These are phyloP conservation scores for Tringa solitaria DNA, from an alignment of 2,113 vertebrate genomes.

Conservation along the genomic window DNA sequence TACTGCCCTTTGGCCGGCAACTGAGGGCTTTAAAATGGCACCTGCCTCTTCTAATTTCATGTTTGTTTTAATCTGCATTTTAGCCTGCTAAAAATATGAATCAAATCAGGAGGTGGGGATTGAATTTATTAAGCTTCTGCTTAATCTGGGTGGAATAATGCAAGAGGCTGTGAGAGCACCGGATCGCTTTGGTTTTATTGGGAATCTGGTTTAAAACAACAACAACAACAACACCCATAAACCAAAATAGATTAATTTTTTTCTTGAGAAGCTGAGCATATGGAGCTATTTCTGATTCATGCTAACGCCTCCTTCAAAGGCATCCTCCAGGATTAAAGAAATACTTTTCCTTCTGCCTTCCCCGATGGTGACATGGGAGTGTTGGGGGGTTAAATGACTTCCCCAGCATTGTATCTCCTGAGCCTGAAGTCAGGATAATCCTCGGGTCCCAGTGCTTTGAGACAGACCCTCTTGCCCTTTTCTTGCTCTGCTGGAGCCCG, in stretches of 20 bases:
- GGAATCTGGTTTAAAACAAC: background rate
- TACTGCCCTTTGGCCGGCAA: background rate
- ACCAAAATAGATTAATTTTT: background rate
- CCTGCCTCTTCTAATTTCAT: background rate
- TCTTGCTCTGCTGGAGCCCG: background rate
- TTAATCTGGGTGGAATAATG: background rate
- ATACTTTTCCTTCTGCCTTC: background rate
- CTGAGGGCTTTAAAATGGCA: background rate
- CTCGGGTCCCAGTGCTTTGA: background rate
- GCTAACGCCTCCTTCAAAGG: background rate
- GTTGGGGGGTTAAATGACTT: background rate
- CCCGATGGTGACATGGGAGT: background rate
- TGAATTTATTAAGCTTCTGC: background rate
- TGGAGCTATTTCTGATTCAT: rapidly evolving
- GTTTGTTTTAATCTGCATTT: background rate
- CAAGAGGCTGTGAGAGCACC: background rate
- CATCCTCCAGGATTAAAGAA: rapidly evolving
- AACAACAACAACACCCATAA: no score
- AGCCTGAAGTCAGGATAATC: background rate
- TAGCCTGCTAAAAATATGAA: background rate
- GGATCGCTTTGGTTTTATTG: background rate
- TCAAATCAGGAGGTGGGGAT: background rate
- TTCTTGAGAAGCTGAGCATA: background rate
- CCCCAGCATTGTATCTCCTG: background rate
- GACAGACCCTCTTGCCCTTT: rapidly evolving